Evolutionary conservation across 2,113 vertebrate genomes (phyloP).

Genomic region (Anseranas semipalmata): DNA sequence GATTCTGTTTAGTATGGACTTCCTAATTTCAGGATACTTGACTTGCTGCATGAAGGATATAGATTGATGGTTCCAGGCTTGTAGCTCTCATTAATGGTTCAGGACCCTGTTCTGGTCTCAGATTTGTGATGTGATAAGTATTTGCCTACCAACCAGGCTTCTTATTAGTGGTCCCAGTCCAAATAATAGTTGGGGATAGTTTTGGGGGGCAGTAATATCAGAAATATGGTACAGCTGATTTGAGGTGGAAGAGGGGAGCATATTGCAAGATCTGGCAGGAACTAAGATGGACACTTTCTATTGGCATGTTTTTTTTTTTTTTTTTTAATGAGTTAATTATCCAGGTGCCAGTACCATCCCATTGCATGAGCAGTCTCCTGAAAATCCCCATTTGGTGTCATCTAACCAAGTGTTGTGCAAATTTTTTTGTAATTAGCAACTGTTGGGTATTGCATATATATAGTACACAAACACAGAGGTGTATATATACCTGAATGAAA

Average conservation of each 20-base stretch:
- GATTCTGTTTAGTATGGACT: not conserved
- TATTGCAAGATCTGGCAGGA: not conserved
- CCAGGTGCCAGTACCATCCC: not conserved
- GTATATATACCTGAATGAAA: not conserved
- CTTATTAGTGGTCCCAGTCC: not conserved
- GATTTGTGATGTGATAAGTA: not conserved
- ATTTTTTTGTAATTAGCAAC: not conserved
- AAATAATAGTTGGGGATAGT: not conserved
- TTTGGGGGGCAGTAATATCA: not conserved
- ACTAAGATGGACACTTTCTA: fast-evolving
- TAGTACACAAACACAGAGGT: no score
- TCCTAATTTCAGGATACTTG: not conserved
- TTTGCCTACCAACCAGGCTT: not conserved
- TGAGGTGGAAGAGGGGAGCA: not conserved
- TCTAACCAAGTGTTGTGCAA: not conserved
- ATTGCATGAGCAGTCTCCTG: not conserved
- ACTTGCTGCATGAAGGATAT: not conserved
- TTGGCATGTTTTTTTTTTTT: not conserved
- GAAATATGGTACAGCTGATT: not conserved
- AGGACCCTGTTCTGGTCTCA: not conserved
- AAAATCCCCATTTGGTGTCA: not conserved
- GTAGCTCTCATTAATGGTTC: not conserved
- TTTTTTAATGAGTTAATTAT: not conserved
- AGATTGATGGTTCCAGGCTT: not conserved
- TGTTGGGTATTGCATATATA: not conserved